Percentiles rank a stretch among this genome's conserved stretches.
Evolutionary conservation across 2,797 vertebrate species (phyloP).

Genomic region (Pantherophis vulpinus): DNA sequence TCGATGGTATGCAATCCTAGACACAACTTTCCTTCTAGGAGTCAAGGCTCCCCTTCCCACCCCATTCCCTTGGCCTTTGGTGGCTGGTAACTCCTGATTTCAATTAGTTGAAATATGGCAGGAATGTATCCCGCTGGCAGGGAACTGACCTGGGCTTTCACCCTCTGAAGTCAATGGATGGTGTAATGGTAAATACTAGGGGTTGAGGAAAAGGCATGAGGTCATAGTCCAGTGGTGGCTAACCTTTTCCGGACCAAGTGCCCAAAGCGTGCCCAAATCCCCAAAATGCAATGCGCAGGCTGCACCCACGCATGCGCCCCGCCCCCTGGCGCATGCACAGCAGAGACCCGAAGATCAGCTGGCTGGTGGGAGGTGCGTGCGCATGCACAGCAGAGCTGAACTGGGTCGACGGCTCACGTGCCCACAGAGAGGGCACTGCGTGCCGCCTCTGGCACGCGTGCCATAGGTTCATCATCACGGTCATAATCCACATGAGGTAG

Average conservation of each 20-base stretch:
- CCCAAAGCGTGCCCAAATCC: no score
- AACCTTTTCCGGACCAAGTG: no score
- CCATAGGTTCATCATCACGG: no score
- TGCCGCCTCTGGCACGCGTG: no score
- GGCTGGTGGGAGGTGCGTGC: no score
- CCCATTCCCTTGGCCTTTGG: constrained; percentile 4
- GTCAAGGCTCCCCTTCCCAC: neutral
- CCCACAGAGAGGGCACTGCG: no score
- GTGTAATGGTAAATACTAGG: neutral
- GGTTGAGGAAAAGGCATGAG: neutral
- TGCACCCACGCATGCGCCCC: no score
- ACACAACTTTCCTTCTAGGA: neutral
- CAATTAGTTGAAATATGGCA: constrained; percentile 26
- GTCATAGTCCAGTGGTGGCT: neutral
- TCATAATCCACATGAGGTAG: neutral
- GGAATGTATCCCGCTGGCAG: constrained; percentile 2
- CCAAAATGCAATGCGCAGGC: no score
- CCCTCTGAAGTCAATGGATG: constrained; percentile 8
- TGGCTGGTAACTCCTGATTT: constrained; percentile 13
- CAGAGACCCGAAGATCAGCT: no score
- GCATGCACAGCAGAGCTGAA: no score
- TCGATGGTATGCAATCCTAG: neutral
- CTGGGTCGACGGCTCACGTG: no score
- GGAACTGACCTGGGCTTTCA: constrained; percentile 7
- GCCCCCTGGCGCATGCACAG: no score